phyloP scores from a whole-genome alignment of 2,113 vertebrate species.

The Xiphophorus hellerii region DNA sequence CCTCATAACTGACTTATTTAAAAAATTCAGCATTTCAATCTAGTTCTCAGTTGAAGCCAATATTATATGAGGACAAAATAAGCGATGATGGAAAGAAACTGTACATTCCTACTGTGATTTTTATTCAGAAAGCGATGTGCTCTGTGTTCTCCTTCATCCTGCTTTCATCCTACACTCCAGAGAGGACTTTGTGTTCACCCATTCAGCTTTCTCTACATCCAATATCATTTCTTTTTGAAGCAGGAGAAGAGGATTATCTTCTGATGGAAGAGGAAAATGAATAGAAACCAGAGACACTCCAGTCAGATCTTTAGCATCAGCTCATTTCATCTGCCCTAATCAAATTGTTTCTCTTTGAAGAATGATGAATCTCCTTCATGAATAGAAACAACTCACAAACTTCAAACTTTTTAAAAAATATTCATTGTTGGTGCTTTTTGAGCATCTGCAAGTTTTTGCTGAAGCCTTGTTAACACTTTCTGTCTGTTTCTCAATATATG shows the following conservation, averaged over 20 bases:
- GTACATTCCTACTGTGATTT: neutral
- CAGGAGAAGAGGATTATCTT: constrained; percentile 41
- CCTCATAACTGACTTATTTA: neutral
- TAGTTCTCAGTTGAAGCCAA: neutral
- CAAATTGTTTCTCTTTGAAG: constrained; percentile 46
- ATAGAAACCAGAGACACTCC: constrained; percentile 28
- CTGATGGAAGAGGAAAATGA: constrained; percentile 7
- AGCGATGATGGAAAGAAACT: neutral
- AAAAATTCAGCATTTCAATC: neutral
- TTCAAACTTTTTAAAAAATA: constrained; percentile 29
- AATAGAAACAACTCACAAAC: constrained; percentile 40
- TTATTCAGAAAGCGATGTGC: neutral
- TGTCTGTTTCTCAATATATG: neutral
- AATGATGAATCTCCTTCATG: constrained; percentile 41
- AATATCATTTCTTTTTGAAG: constrained; percentile 39
- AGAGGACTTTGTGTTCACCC: constrained; percentile 10
- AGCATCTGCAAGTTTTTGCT: constrained; percentile 14
- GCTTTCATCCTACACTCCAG: neutral
- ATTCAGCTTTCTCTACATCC: constrained; percentile 26
- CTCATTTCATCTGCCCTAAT: constrained; percentile 22
- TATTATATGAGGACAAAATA: neutral
- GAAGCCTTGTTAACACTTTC: constrained; percentile 1
- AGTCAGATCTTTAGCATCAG: constrained; percentile 39
- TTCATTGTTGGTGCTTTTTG: constrained; percentile 37
- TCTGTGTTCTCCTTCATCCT: constrained; percentile 1